Conservation (phyloP, 2,888 invertebrate species). For the Lepidocyrtoides sp. region DNA sequence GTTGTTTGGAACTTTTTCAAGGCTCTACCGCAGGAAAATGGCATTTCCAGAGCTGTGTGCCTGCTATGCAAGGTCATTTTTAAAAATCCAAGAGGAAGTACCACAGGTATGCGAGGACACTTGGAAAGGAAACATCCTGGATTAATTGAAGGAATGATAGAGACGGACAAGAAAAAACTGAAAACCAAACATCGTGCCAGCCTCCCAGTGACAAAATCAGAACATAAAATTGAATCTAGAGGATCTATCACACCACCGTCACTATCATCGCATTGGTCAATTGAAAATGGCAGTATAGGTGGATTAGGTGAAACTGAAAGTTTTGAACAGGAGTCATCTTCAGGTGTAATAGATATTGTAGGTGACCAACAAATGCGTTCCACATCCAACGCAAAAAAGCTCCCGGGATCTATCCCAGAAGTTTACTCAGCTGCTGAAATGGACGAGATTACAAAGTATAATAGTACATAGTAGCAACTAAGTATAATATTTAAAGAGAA, state of each 20-base stretch:
- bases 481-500: too few species aligned
- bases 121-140: slow-evolving; percentile 79
- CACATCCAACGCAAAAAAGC: neutral
- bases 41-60: slow-evolving; percentile 69
- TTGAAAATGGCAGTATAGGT: slow-evolving; percentile 36
- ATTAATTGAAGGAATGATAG: neutral
- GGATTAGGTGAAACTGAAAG: slow-evolving; percentile 63
- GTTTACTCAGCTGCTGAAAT: neutral
- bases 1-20: slow-evolving; percentile 81
- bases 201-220: neutral
- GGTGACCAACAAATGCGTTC: neutral
- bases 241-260: slow-evolving; percentile 63
- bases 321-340: slow-evolving; percentile 42
- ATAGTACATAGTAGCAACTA: too few species aligned
- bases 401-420: slow-evolving; percentile 54
- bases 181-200: neutral
- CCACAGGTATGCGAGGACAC: slow-evolving; percentile 82
- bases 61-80: slow-evolving; percentile 74
- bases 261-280: too few species aligned
- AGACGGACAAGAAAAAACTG: neutral
- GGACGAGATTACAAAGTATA: slow-evolving; percentile 49
- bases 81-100: slow-evolving; percentile 80
- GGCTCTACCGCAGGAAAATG: slow-evolving; percentile 63
- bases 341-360: neutral
- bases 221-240: neutral